phyloP scores from a whole-genome alignment of 2,797 vertebrate species.

The Thripadectes ignobilis region DNA sequence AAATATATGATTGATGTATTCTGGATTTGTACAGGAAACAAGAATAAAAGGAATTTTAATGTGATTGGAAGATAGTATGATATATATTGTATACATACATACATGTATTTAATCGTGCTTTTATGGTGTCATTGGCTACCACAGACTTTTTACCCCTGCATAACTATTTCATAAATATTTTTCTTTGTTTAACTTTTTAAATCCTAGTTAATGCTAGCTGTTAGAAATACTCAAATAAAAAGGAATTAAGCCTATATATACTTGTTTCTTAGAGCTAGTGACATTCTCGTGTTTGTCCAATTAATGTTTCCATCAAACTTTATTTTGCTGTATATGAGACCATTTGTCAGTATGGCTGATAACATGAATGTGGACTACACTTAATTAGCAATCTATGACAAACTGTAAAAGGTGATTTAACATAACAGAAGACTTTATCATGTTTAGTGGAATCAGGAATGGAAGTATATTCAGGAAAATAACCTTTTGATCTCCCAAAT shows the following conservation, averaged over 20 bases:
- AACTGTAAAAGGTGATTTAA: neutral
- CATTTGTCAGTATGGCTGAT: neutral
- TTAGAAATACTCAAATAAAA: neutral
- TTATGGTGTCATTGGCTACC: neutral
- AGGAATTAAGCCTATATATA: neutral
- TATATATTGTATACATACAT: neutral
- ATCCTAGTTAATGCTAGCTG: neutral
- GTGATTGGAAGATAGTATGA: fast-evolving
- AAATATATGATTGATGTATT: neutral
- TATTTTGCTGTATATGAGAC: neutral
- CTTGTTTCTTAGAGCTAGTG: neutral
- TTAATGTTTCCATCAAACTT: neutral
- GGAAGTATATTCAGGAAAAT: neutral
- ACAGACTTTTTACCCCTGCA: neutral
- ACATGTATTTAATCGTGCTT: neutral
- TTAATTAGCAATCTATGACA: neutral
- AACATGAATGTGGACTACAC: neutral
- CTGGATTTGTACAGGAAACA: neutral
- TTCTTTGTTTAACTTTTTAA: neutral
- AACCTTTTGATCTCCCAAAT: neutral
- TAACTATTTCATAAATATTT: neutral
- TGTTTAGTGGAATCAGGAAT: neutral
- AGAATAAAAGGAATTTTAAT: neutral
- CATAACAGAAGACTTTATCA: neutral
- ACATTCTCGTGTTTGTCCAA: neutral